Conservation (phyloP, 2,797 vertebrate genomes). For the Eurystomus glaucurus region DNA sequence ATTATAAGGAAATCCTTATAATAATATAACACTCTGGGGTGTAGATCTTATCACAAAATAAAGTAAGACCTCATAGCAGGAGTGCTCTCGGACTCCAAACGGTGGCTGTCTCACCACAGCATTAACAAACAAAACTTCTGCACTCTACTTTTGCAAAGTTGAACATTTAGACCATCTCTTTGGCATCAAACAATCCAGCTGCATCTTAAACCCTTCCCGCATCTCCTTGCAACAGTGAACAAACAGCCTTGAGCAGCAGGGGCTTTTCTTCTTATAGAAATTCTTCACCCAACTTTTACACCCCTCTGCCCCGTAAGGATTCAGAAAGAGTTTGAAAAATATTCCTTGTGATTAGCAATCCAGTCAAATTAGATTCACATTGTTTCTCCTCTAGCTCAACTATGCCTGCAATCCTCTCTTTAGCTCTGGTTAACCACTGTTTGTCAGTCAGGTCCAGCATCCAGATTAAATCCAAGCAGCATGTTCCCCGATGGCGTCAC, state of each 20-base stretch:
- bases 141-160: background rate
- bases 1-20: background rate
- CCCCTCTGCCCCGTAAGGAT: background rate
- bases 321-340: slow-evolving; percentile 9
- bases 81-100: background rate
- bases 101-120: background rate
- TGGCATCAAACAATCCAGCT: background rate
- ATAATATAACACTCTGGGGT: background rate
- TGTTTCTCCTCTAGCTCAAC: slow-evolving; percentile 4
- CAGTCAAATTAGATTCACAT: slow-evolving; percentile 33
- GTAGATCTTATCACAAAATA: background rate
- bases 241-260: background rate
- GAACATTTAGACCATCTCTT: background rate
- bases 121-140: background rate
- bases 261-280: background rate
- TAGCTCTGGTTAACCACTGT: background rate
- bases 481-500: accelerated
- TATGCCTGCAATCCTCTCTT: background rate
- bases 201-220: background rate
- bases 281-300: background rate
- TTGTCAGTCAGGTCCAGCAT: background rate
- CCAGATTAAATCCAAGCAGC: background rate
- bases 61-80: background rate
- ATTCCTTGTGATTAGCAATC: slow-evolving; percentile 37
- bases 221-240: background rate